A percentile compares a stretch with the other conserved stretches of the same genome.
Evolutionary conservation across 2,888 invertebrate genomes (phyloP).

Genomic region (Scaptomyza flava): DNA sequence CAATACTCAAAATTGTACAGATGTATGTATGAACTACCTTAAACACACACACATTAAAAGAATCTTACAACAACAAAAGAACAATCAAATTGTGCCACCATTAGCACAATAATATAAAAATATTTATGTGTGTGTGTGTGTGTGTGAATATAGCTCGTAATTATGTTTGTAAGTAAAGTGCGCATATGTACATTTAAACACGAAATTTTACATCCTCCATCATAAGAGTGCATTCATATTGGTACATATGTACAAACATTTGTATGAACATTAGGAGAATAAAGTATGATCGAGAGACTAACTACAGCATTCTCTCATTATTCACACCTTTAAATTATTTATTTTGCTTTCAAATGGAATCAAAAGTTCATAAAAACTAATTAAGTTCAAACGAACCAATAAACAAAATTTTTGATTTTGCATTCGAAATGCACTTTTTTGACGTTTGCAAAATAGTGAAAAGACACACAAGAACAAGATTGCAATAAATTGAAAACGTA

Average conservation of each 20-base stretch:
- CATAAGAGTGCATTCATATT: constrained; percentile 1
- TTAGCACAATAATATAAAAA: constrained; percentile 38
- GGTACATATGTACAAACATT: not conserved
- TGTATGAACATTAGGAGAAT: constrained; percentile 9
- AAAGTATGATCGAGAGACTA: constrained; percentile 10
- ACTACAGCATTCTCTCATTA: constrained; percentile 8
- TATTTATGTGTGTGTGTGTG: constrained; percentile 1
- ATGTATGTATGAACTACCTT: constrained; percentile 28
- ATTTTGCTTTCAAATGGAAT: constrained; percentile 8
- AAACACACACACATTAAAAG: constrained; percentile 47
- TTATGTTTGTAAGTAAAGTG: constrained; percentile 33
- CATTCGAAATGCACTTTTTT: not conserved
- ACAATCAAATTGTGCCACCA: constrained; percentile 51
- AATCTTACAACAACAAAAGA: constrained; percentile 57
- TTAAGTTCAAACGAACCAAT: constrained; percentile 11
- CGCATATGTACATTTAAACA: constrained; percentile 13
- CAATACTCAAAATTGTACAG: constrained; percentile 35
- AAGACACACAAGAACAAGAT: not conserved
- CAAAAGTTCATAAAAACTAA: constrained; percentile 18
- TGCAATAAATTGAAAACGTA: not conserved
- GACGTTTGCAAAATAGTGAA: not conserved
- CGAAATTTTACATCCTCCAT: constrained; percentile 33
- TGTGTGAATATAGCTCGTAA: constrained; percentile 12
- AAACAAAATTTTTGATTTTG: constrained; percentile 1
- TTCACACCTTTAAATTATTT: constrained; percentile 26